phyloP scores from a whole-genome alignment of 1,140 invertebrate species.

The Drosophila bocqueti region DNA sequence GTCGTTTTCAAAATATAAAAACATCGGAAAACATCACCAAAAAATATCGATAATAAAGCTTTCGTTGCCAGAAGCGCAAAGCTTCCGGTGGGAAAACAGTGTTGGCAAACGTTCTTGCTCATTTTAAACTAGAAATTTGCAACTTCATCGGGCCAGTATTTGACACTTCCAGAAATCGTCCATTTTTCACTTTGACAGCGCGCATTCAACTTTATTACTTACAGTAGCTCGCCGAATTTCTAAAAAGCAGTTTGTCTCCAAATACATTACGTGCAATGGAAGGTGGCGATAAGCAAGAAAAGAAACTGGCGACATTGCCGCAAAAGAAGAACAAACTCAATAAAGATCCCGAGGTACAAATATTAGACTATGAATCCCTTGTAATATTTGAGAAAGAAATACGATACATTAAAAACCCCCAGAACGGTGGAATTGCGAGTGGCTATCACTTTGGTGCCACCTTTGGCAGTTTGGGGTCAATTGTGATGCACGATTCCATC shows the following conservation, averaged over 20 bases:
- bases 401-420: constrained; percentile 56
- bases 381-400: constrained; percentile 27
- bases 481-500: neutral
- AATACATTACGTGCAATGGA: constrained; percentile 44
- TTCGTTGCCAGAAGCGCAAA: too few relatives aligned
- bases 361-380: neutral
- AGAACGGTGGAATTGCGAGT: constrained; percentile 51
- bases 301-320: constrained; percentile 42
- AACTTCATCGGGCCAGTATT: too few relatives aligned
- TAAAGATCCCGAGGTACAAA: constrained; percentile 55
- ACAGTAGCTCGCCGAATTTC: neutral
- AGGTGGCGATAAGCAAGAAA: constrained; percentile 48
- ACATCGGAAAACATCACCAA: too few relatives aligned
- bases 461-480: too few relatives aligned
- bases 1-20: too few relatives aligned
- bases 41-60: too few relatives aligned
- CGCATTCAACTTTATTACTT: constrained; percentile 8
- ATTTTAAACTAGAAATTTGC: too few relatives aligned
- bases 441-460: neutral
- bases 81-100: too few relatives aligned
- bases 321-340: constrained; percentile 50
- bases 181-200: neutral
- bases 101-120: too few relatives aligned
- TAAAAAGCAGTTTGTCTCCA: neutral
- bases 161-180: too few relatives aligned